Evolutionary conservation across 2,797 vertebrate genomes (phyloP).

Genomic region (Fundulus diaphanus): DNA sequence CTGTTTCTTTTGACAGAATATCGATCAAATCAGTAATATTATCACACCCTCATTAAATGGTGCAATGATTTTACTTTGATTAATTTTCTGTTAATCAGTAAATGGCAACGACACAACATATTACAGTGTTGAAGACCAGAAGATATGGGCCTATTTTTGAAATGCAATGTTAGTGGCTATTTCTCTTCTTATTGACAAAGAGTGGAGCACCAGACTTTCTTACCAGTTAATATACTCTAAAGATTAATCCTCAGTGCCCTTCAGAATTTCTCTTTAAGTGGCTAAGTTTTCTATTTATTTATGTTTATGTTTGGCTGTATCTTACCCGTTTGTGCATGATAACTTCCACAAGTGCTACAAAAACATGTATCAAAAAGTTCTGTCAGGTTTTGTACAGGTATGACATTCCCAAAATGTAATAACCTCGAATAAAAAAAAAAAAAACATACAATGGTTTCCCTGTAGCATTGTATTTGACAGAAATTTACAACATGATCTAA

Average conservation of each 20-base stretch:
- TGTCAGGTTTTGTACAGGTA: no score
- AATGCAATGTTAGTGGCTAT: no score
- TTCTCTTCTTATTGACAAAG: no score
- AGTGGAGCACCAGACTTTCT: background rate
- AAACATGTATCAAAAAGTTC: no score
- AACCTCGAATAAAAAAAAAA: no score
- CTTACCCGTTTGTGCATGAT: no score
- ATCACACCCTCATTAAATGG: background rate
- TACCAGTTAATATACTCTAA: background rate
- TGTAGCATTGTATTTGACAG: no score
- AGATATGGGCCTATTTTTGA: background rate
- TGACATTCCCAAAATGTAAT: no score
- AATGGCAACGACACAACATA: background rate
- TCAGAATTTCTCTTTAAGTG: background rate
- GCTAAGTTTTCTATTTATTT: no score
- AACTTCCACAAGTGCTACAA: no score
- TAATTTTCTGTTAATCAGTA: background rate
- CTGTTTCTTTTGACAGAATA: background rate
- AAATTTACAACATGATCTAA: no score
- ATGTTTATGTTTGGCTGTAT: background rate
- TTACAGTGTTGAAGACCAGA: background rate
- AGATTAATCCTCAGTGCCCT: background rate
- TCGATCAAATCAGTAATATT: background rate
- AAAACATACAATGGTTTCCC: no score
- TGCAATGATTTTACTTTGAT: background rate